phyloP scores from a whole-genome alignment of 2,113 vertebrate species.

The Leptosomus discolor region DNA sequence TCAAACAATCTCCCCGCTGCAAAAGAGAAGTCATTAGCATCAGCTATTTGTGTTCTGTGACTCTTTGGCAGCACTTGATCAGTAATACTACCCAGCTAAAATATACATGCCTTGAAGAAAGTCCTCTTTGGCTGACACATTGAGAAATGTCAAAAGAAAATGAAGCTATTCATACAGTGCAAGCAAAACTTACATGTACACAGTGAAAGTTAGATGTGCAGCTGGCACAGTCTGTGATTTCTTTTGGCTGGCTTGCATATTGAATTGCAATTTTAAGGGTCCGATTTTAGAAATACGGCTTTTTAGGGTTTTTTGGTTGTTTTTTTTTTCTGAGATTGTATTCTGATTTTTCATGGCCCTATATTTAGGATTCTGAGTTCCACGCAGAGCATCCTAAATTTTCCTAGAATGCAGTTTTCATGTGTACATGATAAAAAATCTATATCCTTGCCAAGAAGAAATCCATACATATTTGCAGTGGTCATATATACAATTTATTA shows the following conservation, averaged over 20 bases:
- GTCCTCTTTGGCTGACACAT: not conserved
- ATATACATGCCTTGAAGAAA: not conserved
- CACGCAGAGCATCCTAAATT: not conserved
- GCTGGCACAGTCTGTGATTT: not conserved
- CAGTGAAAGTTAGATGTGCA: not conserved
- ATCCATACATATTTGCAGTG: not conserved
- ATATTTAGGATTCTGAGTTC: not conserved
- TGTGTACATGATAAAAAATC: not conserved
- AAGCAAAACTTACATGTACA: not conserved
- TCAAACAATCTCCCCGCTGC: not conserved
- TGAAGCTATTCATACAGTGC: not conserved
- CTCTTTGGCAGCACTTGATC: not conserved
- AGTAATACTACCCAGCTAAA: not conserved
- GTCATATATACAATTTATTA: not conserved
- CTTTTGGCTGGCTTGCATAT: not conserved
- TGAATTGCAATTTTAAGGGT: not conserved
- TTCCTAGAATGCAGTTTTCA: not conserved
- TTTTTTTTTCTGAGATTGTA: not conserved
- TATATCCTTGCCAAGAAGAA: not conserved
- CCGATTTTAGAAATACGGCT: not conserved
- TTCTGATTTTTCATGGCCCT: not conserved
- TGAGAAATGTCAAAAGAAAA: not conserved
- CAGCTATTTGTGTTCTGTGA: not conserved
- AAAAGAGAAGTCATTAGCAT: not conserved
- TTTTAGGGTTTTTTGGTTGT: too few relatives aligned